phyloP scores from a whole-genome alignment of 1,140 invertebrate genomes.

The Drosophila repletoides region DNA sequence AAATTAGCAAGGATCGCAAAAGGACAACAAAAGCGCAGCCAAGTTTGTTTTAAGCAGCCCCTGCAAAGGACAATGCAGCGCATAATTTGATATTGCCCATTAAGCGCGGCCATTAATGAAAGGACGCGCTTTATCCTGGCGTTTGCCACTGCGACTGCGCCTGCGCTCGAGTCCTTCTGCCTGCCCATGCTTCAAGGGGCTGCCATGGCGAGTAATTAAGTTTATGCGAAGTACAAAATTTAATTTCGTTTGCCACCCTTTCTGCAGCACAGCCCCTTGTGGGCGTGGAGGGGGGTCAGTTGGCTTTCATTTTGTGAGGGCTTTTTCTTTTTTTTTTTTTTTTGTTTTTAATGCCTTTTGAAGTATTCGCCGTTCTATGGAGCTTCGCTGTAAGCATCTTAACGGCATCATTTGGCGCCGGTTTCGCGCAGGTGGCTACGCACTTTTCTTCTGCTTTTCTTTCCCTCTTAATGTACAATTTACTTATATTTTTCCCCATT shows the following conservation, averaged over 20 bases:
- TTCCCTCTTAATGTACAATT: conserved; percentile 56
- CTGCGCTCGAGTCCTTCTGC: conserved; percentile 13
- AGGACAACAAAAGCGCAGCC: conserved; percentile 28
- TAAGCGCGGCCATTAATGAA: conserved; percentile 78
- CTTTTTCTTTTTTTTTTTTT: conserved; percentile 11
- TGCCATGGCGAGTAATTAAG: conserved; percentile 74
- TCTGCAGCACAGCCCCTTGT: conserved; percentile 33
- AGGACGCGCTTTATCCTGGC: conserved; percentile 28
- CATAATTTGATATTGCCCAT: conserved; percentile 81
- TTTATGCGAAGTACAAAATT: conserved; percentile 81
- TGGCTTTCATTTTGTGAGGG: conserved; percentile 71
- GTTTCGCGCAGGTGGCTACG: conserved; percentile 65
- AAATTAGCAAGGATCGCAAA: conserved; percentile 51
- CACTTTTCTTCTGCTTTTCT: conserved; percentile 38
- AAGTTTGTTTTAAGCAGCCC: conserved; percentile 21
- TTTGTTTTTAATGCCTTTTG: conserved; percentile 76
- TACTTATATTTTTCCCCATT: conserved; percentile 27
- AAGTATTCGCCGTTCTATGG: conserved; percentile 52
- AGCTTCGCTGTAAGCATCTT: conserved; percentile 64
- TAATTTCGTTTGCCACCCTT: conserved; percentile 78
- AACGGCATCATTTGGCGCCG: conserved; percentile 74
- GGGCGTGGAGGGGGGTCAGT: conserved; percentile 20
- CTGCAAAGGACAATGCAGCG: conserved; percentile 61
- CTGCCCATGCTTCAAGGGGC: conserved; percentile 13
- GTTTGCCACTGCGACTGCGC: conserved; percentile 66